Evolutionary conservation across 2,113 vertebrate species (phyloP), one percentile per base, ranked within the genome.

Genomic region (Neomonachus schauinslandi): DNA sequence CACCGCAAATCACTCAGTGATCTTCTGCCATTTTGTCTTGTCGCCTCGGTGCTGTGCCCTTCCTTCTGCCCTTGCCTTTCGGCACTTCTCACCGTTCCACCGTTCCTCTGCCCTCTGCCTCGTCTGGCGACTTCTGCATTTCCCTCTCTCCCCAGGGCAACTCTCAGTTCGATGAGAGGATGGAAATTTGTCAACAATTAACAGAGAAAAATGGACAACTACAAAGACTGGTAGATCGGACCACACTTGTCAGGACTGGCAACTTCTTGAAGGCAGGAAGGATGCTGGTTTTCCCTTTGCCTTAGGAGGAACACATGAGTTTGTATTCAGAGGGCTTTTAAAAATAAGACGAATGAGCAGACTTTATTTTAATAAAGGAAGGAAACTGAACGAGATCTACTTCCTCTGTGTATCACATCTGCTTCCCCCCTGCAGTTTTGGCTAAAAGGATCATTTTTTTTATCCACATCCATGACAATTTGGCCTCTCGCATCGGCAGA

Each of bases 381-480:
- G 51, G 88, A 95, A 55, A 53, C 28, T 42, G 81, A 93, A 55
- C 92, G 84, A 90, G 96, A 85, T 69, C 65, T 69, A 77, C 90
- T 97, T 98, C 87, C 74, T 94, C 80, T 95, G 80, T 61, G 53
- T 12, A 82, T 91, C 91, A 90, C 96, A 96, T 95, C 95, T 97
- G 97, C 76, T 96, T 98, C 96, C 96, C 90, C 85, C 94, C 94
- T 97, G 95, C 92, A 97, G 92, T 85, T 92, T 97, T 95, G 46
- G 94, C 84, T 81, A 18, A 97, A 97, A 69, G 0, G 49, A 97
- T 97, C 55, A 46, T 95, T 94, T 97, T 94, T 96, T 93, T 96
- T 86, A 95, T 80, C 92, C 89, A 55, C 57, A 96, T 94, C 83
- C 65, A 88, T 46, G 91, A 90, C 89, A 98, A 92, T 90, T 89